Conservation (phyloP, 2,888 invertebrate genomes). For the Ectobius pallidus region DNA sequence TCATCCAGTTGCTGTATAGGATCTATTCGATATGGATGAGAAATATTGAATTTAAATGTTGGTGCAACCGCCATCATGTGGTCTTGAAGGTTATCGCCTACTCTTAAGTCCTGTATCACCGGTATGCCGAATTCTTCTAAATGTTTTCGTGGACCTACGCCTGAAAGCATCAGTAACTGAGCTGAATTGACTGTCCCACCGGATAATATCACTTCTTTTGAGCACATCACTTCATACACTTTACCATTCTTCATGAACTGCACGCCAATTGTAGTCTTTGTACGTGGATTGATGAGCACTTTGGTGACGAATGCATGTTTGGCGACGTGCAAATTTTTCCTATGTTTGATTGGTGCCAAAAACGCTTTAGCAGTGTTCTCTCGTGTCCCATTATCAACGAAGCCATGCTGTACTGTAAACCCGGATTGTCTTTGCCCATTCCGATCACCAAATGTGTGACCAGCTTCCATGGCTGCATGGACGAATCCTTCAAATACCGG, state of each 20-base stretch:
- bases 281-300: conserved; percentile 62
- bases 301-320: conserved; percentile 65
- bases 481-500: conserved; percentile 51
- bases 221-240: conserved; percentile 2
- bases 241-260: conserved; percentile 60
- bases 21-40: conserved; percentile 61
- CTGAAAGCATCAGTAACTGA: conserved; percentile 39
- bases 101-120: conserved; percentile 58
- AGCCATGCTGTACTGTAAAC: conserved; percentile 52
- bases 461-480: conserved; percentile 50
- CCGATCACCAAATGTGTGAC: conserved; percentile 50
- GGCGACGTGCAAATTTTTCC: conserved; percentile 65
- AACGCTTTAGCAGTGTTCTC: conserved; percentile 51
- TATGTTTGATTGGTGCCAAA: conserved; percentile 48
- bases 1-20: conserved; percentile 80
- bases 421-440: conserved; percentile 52
- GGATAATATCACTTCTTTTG: conserved; percentile 39
- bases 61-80: conserved; percentile 54
- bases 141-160: conserved; percentile 38
- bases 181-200: conserved; percentile 37
- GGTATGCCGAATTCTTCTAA: conserved; percentile 56
- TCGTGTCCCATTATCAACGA: conserved; percentile 50
- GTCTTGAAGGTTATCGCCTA: conserved; percentile 56
- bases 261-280: conserved; percentile 65
- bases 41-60: conserved; percentile 60